These are phyloP conservation scores for Pagetopsis macropterus DNA, from an alignment of 2,797 vertebrate species.

Conservation along the genomic window DNA sequence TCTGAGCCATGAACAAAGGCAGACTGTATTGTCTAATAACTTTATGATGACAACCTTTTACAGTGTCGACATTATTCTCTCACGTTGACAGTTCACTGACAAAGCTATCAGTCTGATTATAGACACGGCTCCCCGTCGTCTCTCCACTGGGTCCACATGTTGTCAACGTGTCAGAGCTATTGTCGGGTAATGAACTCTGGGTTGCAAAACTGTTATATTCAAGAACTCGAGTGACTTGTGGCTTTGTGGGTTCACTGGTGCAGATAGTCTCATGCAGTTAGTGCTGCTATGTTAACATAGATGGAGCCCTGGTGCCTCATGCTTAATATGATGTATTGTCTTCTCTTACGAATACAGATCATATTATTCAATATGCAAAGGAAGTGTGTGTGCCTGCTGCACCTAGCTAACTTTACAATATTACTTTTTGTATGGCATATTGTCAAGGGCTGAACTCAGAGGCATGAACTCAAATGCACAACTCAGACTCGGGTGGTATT, in stretches of 20 bases:
- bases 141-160: constrained; percentile 27
- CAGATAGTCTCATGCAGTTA: neutral
- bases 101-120: constrained; percentile 47
- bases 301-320: neutral
- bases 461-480: too few species aligned
- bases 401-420: neutral
- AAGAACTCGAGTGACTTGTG: constrained; percentile 5
- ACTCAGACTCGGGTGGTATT: too few species aligned
- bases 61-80: constrained; percentile 44
- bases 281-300: neutral
- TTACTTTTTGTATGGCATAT: neutral
- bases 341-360: neutral
- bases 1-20: constrained; percentile 42
- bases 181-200: constrained; percentile 30
- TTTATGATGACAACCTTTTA: constrained; percentile 55
- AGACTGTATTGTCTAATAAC: constrained; percentile 32
- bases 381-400: neutral
- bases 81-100: constrained; percentile 37
- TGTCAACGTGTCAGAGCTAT: constrained; percentile 27
- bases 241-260: neutral
- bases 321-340: neutral
- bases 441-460: too few species aligned
- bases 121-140: constrained; percentile 35
- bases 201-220: neutral
- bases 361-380: neutral